A percentile compares a stretch with the other conserved stretches of the same genome.
Evolutionary conservation across 2,797 vertebrate genomes (phyloP).

Genomic region (Esox lucius): DNA sequence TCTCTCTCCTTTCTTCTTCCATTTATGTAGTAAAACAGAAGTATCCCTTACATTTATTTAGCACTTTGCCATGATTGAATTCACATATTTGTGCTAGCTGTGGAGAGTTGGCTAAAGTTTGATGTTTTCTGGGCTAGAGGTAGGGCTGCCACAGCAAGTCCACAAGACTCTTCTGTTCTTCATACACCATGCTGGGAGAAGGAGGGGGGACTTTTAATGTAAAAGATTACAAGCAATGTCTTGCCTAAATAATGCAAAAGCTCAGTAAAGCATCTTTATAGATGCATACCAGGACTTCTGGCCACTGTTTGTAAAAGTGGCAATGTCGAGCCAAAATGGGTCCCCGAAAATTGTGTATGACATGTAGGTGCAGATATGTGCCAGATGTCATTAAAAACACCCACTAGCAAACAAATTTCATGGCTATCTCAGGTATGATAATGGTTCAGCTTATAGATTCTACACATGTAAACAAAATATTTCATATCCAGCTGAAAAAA

Average conservation of each 20-base stretch:
- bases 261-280: no score
- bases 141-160: constrained; percentile 23
- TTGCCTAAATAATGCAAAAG: constrained; percentile 5
- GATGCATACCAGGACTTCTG: no score
- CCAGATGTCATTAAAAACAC: no score
- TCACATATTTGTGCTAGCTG: constrained; percentile 6
- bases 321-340: no score
- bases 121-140: constrained; percentile 25
- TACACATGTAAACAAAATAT: no score
- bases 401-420: no score
- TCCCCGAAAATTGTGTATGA: no score
- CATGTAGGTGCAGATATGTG: no score
- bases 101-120: constrained; percentile 9
- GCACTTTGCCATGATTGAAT: constrained; percentile 31
- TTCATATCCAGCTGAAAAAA: no score
- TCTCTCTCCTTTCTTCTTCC: not conserved
- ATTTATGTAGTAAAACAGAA: constrained; percentile 24
- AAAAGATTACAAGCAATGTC: constrained; percentile 52
- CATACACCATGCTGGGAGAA: constrained; percentile 17
- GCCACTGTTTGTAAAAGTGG: no score
- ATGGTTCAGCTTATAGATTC: no score
- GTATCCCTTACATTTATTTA: constrained; percentile 31
- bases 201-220: constrained; percentile 34
- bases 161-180: constrained; percentile 24
- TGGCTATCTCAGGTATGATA: no score